These are phyloP conservation scores for Tinamus guttatus DNA, from an alignment of 2,113 vertebrate genomes.

Conservation along the genomic window DNA sequence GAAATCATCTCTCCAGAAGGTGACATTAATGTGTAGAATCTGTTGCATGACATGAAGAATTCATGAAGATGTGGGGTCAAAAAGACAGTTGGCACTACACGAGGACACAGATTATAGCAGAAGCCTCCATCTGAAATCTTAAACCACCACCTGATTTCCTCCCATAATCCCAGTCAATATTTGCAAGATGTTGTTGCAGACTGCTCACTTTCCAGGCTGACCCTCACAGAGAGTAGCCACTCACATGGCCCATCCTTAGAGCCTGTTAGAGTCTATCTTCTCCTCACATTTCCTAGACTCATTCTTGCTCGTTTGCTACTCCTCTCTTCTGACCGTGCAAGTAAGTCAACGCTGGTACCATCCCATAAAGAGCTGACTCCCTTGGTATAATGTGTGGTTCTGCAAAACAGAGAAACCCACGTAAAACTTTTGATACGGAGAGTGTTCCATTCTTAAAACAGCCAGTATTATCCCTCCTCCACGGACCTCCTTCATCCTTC, in stretches of 20 bases:
- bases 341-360: background rate
- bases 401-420: background rate
- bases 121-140: background rate
- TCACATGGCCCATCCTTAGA: background rate
- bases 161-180: background rate
- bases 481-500: background rate
- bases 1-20: background rate
- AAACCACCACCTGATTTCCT: background rate
- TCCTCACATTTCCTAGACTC: background rate
- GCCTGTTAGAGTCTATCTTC: background rate
- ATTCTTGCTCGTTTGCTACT: background rate
- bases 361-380: background rate
- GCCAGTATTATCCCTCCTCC: background rate
- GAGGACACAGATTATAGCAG: background rate
- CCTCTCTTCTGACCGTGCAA: background rate
- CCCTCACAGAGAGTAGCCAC: background rate
- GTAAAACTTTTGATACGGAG: background rate
- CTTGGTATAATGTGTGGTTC: background rate
- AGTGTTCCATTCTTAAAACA: background rate
- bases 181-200: background rate
- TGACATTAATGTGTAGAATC: background rate
- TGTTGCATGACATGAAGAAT: background rate
- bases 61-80: background rate
- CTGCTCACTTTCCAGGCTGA: background rate
- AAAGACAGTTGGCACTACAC: background rate